Evolutionary conservation across 92 coral and sea anemone species (phyloP).

Genomic region (Siderastrea siderea): DNA sequence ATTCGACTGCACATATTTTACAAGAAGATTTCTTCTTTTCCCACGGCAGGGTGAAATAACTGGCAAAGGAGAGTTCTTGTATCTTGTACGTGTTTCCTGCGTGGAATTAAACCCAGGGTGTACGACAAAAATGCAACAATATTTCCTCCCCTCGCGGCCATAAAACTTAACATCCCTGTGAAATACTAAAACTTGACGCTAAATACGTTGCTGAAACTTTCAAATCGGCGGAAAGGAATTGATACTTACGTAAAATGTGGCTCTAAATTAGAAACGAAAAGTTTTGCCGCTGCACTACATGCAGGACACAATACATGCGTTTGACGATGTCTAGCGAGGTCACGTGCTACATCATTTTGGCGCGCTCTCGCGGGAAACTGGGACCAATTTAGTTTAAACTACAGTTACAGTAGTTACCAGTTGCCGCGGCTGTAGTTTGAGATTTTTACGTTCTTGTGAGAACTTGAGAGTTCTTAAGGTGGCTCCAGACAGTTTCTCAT

Average conservation of each 20-base stretch:
- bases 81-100: constrained; percentile 29
- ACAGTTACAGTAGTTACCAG: too few species aligned
- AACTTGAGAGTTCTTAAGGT: too few species aligned
- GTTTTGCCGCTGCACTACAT: constrained; percentile 82
- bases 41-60: constrained; percentile 23
- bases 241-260: constrained; percentile 89
- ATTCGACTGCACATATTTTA: neutral
- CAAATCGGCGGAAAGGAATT: constrained; percentile 20
- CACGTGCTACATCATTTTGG: constrained; percentile 94
- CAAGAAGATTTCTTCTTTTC: neutral
- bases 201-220: neutral
- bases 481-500: too few species aligned
- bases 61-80: neutral
- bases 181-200: neutral
- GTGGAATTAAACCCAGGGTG: constrained; percentile 49
- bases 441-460: too few species aligned
- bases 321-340: constrained; percentile 78
- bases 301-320: constrained; percentile 99
- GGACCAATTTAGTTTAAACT: constrained; percentile 29
- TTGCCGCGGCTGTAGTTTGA: too few species aligned
- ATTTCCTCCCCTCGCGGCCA: constrained; percentile 41
- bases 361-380: constrained; percentile 92
- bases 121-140: constrained; percentile 58
- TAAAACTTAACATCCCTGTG: constrained; percentile 15
- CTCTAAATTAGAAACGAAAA: constrained; percentile 81